Evolutionary conservation across 2,797 vertebrate species (phyloP), one percentile per base, ranked within the genome.

Genomic region (Stomatorhinus walkeri): DNA sequence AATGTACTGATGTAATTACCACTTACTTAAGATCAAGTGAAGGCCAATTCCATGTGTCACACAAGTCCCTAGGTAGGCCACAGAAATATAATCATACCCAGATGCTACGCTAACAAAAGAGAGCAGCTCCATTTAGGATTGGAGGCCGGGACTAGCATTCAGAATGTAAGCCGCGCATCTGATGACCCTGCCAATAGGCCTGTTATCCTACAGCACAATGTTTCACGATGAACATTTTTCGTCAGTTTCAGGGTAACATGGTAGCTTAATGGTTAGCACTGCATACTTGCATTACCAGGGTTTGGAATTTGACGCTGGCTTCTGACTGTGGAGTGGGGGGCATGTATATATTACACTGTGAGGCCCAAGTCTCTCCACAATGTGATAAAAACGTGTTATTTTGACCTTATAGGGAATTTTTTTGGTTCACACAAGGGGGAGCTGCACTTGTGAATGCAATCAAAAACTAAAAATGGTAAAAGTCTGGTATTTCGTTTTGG

Each of bases 1-100:
- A 64, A 88, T 79, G 87, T 36, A 32, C 49, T 76, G 87, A 88
- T 79, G 87, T 52, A 32, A 72, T 76, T 68, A 24, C 43, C 87
- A 36, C 64, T 72, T 49, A 24, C 59, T 88, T 88, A 88, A 49
- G 87, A 49, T 22, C 59, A 87, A 48, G 12, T 51, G 54, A 46
- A 87, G 59, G 43, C 56, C 64, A 72, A 76, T 76, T 76, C n/a
- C 24, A 46, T 76, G 46, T 56, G 51, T 59, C 51, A n/a, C 22
- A 86, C n/a, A 52, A 32, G 84, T 14, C 51, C 49, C 85, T 22
- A 12, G 49, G 32, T 87, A 59, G 48, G 81, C 51, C 81, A 85
- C n/a, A 24, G 43, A 22, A 51, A 49, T 49, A 36, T 40, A 59
- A 36, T 40, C 24, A 56, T 36, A 36, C 10, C 52, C 84, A 85